Evolutionary conservation across 2,797 vertebrate genomes (phyloP).

Genomic region (Microctenopoma lineatum): DNA sequence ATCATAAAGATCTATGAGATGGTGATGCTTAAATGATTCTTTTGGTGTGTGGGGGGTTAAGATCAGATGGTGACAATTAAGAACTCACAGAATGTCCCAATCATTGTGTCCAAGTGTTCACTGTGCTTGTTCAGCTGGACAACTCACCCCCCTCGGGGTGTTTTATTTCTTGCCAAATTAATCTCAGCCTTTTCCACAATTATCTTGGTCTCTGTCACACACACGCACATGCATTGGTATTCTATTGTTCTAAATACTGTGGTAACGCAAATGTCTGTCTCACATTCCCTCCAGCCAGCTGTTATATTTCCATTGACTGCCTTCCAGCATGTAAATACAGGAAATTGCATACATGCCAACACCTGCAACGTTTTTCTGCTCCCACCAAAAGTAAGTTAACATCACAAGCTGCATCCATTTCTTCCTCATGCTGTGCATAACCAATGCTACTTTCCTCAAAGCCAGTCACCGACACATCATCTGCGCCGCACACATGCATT

Average conservation of each 20-base stretch:
- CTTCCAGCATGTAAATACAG: conserved; percentile 70
- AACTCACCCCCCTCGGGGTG: conserved; percentile 5
- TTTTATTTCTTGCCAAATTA: conserved; percentile 22
- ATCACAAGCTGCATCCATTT: conserved; percentile 5
- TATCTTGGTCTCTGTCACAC: neutral
- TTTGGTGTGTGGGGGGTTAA: conserved; percentile 18
- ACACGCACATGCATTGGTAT: neutral
- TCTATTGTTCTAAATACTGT: neutral
- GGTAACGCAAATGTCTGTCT: conserved; percentile 14
- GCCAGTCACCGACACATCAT: conserved; percentile 6
- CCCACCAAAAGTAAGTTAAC: conserved; percentile 7
- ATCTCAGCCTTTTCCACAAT: conserved; percentile 49
- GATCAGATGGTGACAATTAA: conserved; percentile 6
- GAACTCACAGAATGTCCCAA: conserved; percentile 1
- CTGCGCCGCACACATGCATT: conserved; percentile 8
- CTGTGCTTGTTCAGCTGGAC: conserved; percentile 15
- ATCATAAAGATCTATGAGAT: neutral
- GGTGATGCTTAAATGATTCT: neutral
- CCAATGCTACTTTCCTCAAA: conserved; percentile 7
- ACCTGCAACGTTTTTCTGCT: conserved; percentile 63
- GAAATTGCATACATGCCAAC: conserved; percentile 72
- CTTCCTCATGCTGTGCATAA: neutral
- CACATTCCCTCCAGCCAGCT: conserved; percentile 33
- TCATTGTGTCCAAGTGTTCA: neutral
- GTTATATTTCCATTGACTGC: conserved; percentile 50